Evolutionary conservation across 2,113 vertebrate genomes (phyloP), one percentile per base, ranked within the genome.

Genomic region (Passer montanus): DNA sequence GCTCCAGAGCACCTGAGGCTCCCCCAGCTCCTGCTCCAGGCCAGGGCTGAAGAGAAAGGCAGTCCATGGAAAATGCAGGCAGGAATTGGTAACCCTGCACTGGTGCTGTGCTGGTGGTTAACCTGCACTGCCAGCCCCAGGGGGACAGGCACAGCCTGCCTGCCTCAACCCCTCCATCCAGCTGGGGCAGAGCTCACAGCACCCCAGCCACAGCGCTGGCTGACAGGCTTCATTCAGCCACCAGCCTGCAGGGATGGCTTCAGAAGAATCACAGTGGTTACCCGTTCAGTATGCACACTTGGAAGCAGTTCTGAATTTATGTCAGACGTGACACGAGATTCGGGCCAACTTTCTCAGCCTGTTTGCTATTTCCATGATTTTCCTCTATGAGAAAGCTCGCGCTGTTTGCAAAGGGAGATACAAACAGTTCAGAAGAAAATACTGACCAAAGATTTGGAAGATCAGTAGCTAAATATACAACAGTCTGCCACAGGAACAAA

Each of bases 51-150:
- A 27, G n/a, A 28, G 58, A 22, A 66, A 35, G 17, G 17, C 55
- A 37, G 4, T 13, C 4, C 16, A 10, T 2, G 3, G 46, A 13
- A 37, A 84, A 74, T 19, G 9, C 43, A 64, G 10, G 58, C 80
- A 75, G 84, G 83, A 33, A 23, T 52, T 2, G 18, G 19, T 15
- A n/a, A 16, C n/a, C 68, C 13, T 0, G 2, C 75, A 41, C 1
- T 0, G 17, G 67, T 56, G 74, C 43, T 3, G 1, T 6, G 70
- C 44, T 70, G 58, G 12, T 50, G 7, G 28, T 30, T 39, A 43
- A 28, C 39, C 68, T 6, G 44, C 2, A 33, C 50, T 13, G 26
- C 72, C 69, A 21, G 50, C 28, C 0, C 27, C 49, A 20, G 9
- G 2, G 62, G 15, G 66, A 69, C 39, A 53, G 59, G 1, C 49